Evolutionary conservation across 2,113 vertebrate species (phyloP), one percentile per base, ranked within the genome.

Genomic region (Oophaga pumilio): DNA sequence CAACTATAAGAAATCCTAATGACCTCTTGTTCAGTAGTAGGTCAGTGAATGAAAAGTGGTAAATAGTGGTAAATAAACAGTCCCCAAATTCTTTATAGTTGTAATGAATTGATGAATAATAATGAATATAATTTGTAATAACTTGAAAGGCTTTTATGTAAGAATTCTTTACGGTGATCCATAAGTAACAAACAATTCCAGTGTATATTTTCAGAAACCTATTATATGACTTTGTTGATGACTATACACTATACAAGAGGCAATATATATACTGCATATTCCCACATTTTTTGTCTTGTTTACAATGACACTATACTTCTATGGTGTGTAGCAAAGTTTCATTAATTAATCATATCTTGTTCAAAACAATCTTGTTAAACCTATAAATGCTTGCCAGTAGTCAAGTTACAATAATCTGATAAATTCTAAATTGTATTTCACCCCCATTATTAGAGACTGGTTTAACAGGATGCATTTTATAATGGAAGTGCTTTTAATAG

Each of bases 381-480:
- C 69, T 53, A 24, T 64, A 64, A 56, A 82, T 87, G 12, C 77
- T 87, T 20, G 76, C 76, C 62, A 83, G 26, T 66, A 76, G 80
- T 49, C 71, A 88, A 73, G 33, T 68, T 33, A 76, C 59, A 83
- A 88, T 69, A 83, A 28, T 87, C 79, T 82, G 24, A 77, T 84
- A 84, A 77, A 88, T 66, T 77, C 68, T 88, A 60, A 88, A 84
- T 88, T 84, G 71, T 84, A 78, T 88, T 88, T 84, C 80, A 84
- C 57, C 80, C 68, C 71, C 60, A 88, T 88, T 88, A 84, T 60
- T 84, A 66, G 57, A 84, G 59, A 28, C 20, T 88, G 60, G 87
- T 84, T 84, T 88, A 83, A 78, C 87, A 88, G 87, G 87, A 88
- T 68, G 60, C 87, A 88, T 88, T 78, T 88, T 88, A 83, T 84